phyloP scores from a whole-genome alignment of 2,888 invertebrate species.

The Synanthedon andrenaeformis region DNA sequence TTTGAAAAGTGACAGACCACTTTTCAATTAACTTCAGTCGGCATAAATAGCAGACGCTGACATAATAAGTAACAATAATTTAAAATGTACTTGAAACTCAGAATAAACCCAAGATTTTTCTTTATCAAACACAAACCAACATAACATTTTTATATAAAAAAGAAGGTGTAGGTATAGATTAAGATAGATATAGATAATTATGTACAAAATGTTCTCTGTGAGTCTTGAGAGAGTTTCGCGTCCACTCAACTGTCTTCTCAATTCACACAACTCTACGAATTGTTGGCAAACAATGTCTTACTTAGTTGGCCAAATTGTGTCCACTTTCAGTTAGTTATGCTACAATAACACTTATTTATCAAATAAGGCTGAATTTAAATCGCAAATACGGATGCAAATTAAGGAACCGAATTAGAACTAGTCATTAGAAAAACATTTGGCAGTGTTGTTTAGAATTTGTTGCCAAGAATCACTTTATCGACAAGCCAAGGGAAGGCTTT shows the following conservation, averaged over 20 bases:
- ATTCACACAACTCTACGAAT: constrained; percentile 26
- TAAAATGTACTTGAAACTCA: too few relatives aligned
- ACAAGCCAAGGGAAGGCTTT: constrained; percentile 4
- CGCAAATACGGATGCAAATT: constrained; percentile 5
- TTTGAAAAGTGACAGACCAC: too few relatives aligned
- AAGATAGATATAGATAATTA: too few relatives aligned
- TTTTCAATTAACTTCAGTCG: too few relatives aligned
- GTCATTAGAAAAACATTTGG: constrained; percentile 14
- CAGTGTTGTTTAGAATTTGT: constrained; percentile 6
- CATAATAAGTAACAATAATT: too few relatives aligned
- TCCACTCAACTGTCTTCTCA: constrained; percentile 18
- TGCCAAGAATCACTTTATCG: constrained; percentile 5
- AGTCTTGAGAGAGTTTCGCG: too few relatives aligned
- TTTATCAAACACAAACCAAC: too few relatives aligned
- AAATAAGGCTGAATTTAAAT: constrained; percentile 1
- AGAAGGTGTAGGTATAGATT: too few relatives aligned
- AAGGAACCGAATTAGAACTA: constrained; percentile 1
- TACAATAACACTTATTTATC: constrained; percentile 3
- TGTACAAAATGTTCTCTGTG: too few relatives aligned
- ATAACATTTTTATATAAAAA: too few relatives aligned
- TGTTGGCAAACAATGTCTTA: constrained; percentile 24
- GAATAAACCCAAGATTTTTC: too few relatives aligned
- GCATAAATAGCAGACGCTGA: too few relatives aligned
- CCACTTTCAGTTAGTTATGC: constrained; percentile 11
- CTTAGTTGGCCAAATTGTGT: constrained; percentile 10